Percentiles rank a stretch among this genome's conserved stretches.
Evolutionary conservation across 2,113 vertebrate genomes (phyloP).

Genomic region (Lycaon pictus): DNA sequence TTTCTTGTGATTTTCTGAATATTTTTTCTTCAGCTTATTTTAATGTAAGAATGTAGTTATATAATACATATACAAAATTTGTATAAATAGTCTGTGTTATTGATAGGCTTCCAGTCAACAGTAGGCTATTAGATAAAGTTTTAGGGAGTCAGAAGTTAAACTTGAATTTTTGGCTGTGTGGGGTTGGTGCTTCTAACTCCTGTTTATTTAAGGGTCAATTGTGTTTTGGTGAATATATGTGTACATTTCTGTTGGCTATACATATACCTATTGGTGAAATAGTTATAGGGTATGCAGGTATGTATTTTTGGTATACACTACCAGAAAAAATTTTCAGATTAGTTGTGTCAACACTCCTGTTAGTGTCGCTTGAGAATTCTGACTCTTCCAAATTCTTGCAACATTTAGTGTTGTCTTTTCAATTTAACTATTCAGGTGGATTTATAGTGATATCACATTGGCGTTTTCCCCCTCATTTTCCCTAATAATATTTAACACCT

Average conservation of each 20-base stretch:
- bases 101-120: not conserved
- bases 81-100: not conserved
- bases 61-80: not conserved
- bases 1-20: not conserved
- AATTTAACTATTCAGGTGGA: not conserved
- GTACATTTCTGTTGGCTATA: conserved; percentile 37
- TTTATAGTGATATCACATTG: not conserved
- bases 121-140: not conserved
- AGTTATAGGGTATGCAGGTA: not conserved
- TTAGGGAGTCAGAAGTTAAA: not conserved
- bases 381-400: not conserved
- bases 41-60: not conserved
- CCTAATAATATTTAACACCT: not conserved
- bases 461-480: not conserved
- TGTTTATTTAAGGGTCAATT: not conserved
- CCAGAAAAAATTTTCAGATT: not conserved
- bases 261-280: conserved; percentile 25
- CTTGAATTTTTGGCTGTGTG: not conserved
- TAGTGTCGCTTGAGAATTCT: conserved; percentile 12
- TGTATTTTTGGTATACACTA: not conserved
- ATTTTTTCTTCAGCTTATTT: not conserved
- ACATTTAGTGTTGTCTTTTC: not conserved
- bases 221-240: not conserved
- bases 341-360: not conserved
- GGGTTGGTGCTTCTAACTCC: not conserved